These are phyloP conservation scores for Melanotus villosus DNA, from an alignment of 2,888 invertebrate species.

Conservation along the genomic window DNA sequence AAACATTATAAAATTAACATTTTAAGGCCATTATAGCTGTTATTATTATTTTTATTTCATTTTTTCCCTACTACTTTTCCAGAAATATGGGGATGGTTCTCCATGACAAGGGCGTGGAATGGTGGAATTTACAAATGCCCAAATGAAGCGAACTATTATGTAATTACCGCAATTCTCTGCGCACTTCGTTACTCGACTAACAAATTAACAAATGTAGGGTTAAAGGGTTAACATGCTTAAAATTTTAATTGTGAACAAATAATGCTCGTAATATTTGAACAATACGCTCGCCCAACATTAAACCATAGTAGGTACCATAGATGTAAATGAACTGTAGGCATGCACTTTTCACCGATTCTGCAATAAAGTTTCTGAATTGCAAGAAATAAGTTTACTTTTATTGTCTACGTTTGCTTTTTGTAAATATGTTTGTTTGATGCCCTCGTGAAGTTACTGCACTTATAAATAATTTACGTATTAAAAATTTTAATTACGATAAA, in stretches of 20 bases:
- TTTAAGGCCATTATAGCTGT: no score
- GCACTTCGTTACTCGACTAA: conserved; percentile 59
- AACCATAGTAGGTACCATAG: conserved; percentile 41
- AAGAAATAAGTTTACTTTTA: conserved; percentile 55
- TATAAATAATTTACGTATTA: not conserved
- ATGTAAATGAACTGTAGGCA: conserved; percentile 58
- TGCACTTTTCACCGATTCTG: conserved; percentile 61
- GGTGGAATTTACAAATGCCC: conserved; percentile 28
- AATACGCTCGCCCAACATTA: conserved; percentile 60
- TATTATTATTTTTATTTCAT: no score
- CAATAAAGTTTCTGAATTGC: conserved; percentile 60
- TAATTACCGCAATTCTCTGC: conserved; percentile 55
- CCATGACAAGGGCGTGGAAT: no score
- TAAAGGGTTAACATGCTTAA: conserved; percentile 69
- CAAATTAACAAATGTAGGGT: conserved; percentile 63
- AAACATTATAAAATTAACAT: no score
- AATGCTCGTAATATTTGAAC: conserved; percentile 60
- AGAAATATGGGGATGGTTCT: no score
- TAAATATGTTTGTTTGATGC: conserved; percentile 21
- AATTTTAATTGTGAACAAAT: conserved; percentile 70
- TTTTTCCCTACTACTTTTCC: no score
- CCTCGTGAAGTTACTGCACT: conserved; percentile 1
- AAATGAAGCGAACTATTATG: conserved; percentile 49
- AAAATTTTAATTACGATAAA: not conserved
- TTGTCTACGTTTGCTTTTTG: conserved; percentile 43